A percentile compares a stretch with the other conserved stretches of the same genome.
Evolutionary conservation across 2,113 vertebrate genomes (phyloP).

Genomic region (Daubentonia madagascariensis): DNA sequence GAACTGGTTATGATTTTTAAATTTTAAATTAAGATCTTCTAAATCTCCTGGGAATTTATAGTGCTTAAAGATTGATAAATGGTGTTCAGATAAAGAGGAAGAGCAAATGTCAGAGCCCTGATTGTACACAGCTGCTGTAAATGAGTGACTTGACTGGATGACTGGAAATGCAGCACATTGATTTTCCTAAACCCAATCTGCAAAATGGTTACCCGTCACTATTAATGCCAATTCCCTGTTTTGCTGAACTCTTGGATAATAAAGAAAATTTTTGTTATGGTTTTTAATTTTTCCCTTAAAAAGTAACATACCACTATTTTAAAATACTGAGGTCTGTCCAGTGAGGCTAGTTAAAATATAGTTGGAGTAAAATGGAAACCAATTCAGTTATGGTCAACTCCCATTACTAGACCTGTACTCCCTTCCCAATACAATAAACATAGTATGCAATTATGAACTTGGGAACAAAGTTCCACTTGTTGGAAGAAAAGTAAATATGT

Average conservation of each 20-base stretch:
- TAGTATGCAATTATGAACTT: not conserved
- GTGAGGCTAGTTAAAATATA: not conserved
- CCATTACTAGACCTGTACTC: not conserved
- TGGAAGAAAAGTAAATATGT: constrained; percentile 38
- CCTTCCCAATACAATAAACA: constrained; percentile 37
- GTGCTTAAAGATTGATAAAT: not conserved
- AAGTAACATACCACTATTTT: not conserved
- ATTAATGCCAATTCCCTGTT: not conserved
- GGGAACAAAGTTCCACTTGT: constrained; percentile 37
- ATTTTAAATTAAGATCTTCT: constrained; percentile 46
- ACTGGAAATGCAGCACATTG: not conserved
- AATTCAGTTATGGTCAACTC: not conserved
- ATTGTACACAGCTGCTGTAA: not conserved
- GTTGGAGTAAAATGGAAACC: not conserved
- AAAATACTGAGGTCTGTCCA: not conserved
- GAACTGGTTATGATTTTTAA: constrained; percentile 43
- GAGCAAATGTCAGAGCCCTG: not conserved
- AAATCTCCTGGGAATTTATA: constrained; percentile 8
- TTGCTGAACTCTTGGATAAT: not conserved
- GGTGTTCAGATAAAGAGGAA: not conserved
- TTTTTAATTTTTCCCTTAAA: not conserved
- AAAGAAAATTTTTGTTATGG: not conserved
- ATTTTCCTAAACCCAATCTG: not conserved
- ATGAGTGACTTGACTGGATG: not conserved
- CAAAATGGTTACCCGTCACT: not conserved